Percentiles rank a stretch among this genome's conserved stretches.
Evolutionary conservation across 2,888 invertebrate species (phyloP).

Genomic region (Drosophila rellima): DNA sequence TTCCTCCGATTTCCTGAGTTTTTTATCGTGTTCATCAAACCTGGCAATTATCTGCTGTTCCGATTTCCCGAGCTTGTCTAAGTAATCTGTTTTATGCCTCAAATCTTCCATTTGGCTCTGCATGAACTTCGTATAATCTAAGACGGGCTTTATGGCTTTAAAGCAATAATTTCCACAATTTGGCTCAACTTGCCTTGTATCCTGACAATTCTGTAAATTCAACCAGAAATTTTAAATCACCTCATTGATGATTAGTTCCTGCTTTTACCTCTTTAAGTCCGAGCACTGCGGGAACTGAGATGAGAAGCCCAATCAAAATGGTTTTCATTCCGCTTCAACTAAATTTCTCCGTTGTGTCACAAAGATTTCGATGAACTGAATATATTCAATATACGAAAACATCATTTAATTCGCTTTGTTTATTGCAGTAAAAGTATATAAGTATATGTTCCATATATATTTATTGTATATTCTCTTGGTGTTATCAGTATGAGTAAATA

Average conservation of each 20-base stretch:
- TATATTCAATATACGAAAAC: neutral
- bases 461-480: neutral
- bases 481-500: neutral
- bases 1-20: neutral
- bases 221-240: neutral
- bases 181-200: neutral
- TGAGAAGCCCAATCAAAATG: neutral
- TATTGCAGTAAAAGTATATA: neutral
- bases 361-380: neutral
- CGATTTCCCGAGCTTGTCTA: neutral
- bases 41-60: neutral
- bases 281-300: neutral
- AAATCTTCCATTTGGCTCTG: neutral
- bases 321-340: neutral
- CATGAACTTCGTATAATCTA: neutral
- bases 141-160: neutral
- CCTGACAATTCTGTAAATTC: neutral
- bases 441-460: neutral
- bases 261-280: neutral
- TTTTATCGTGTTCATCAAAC: neutral
- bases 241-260: too few species aligned
- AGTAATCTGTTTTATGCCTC: neutral
- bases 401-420: neutral
- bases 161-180: slow-evolving; percentile 14
- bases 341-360: neutral